Evolutionary conservation across 2,113 vertebrate species (phyloP).

Genomic region (Nycticebus coucang): DNA sequence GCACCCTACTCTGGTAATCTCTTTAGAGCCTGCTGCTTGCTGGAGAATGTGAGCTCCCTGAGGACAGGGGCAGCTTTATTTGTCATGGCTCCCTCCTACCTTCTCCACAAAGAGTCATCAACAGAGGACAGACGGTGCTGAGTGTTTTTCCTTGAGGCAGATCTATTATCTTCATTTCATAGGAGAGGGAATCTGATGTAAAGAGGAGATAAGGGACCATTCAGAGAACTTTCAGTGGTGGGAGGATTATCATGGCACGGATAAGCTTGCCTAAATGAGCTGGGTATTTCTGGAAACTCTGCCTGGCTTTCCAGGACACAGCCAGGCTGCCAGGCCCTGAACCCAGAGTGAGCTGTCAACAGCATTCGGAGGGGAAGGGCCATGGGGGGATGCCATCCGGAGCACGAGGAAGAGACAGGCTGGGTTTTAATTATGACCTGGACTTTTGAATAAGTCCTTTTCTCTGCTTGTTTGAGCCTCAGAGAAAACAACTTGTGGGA

Average conservation of each 20-base stretch:
- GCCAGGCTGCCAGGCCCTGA: constrained; percentile 3
- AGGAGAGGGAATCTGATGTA: neutral
- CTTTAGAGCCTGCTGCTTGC: neutral
- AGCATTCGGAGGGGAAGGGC: constrained; percentile 46
- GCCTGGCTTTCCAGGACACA: neutral
- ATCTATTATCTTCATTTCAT: neutral
- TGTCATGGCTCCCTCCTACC: rapidly evolving
- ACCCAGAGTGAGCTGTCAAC: constrained; percentile 39
- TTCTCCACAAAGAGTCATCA: neutral
- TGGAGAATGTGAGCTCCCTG: neutral
- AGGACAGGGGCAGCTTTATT: neutral
- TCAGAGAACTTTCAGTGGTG: neutral
- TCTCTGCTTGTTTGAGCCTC: constrained; percentile 42
- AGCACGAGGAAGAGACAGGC: constrained; percentile 62
- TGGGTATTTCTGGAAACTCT: neutral
- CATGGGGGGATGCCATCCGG: neutral
- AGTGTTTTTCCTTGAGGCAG: neutral
- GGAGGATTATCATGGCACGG: neutral
- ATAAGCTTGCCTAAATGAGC: neutral
- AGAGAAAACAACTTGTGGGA: constrained; percentile 41
- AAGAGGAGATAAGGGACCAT: neutral
- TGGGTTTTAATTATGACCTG: constrained; percentile 74
- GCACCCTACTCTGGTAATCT: neutral
- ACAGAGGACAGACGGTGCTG: neutral
- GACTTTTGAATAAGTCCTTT: constrained; percentile 69